Base-by-base conservation (phyloP, 2,797 vertebrate genomes). In the Notoglanidium macrostoma region DNA sequence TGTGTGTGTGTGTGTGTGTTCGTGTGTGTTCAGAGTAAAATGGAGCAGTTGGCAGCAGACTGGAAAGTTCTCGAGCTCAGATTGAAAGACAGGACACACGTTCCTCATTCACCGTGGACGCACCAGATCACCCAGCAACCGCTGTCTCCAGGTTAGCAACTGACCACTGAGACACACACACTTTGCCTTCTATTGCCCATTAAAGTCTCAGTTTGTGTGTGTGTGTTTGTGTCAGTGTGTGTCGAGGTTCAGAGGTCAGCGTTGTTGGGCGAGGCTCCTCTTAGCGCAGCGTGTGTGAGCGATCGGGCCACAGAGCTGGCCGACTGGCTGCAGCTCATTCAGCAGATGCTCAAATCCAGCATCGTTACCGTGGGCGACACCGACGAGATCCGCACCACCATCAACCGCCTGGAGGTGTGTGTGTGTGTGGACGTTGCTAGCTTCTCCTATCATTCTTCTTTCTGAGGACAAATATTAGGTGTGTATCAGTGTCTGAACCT, bases 311-410 rank as follows among this genome's bases (percentile, higher is more conserved):
- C 96, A 2, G 98, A 99, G 85, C 95, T 99, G 82, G 96, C 97
- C 0, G 96, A 99, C 93, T 99, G 98, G 98, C 95, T 99, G 73
- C 91, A 97, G 29, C 96, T 99, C 90, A 98, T 99, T 86, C 97
- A 97, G 74, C 98, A 99, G 94, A 99, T 99, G 98, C 96, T 99
- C 11, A 99, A 97, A 94, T 99, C 98, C 81, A 99, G 97, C 92
- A 98, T 99, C n/a, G 98, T 99, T 90, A 99, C 98, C 0, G 97
- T 99, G 55, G 98, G 98, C n/a, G 97, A 98, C 90, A 93, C 94
- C 0, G 96, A 97, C 9, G 98, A 99, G 93, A 99, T 99, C 95
- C 96, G 95, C 93, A 95, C 95, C 91, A 98, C 97, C 1, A 97
- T 98, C 90, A 92, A 96, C 87, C 96, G 96, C 81, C 97, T 99